phyloP scores from a whole-genome alignment of 2,113 vertebrate species.

The Hassar affinis region DNA sequence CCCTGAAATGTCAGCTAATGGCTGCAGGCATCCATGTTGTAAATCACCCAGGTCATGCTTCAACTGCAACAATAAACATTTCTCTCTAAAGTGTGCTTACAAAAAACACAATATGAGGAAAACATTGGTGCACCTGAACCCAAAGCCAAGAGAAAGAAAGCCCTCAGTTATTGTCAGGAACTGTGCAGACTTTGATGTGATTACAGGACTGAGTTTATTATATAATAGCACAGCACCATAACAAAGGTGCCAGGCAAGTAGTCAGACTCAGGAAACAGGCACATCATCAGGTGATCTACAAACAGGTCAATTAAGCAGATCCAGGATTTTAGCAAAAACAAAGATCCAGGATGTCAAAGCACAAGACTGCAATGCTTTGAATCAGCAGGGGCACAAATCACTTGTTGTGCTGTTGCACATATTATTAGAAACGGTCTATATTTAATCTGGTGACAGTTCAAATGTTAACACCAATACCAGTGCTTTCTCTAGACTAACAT shows the following conservation, averaged over 20 bases:
- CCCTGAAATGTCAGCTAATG: not conserved
- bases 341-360: not conserved
- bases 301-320: not conserved
- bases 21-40: not conserved
- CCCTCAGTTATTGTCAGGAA: not conserved
- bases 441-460: not conserved
- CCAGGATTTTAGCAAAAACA: not conserved
- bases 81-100: not conserved
- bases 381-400: too few relatives aligned
- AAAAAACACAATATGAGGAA: not conserved
- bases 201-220: not conserved
- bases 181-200: not conserved
- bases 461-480: too few relatives aligned
- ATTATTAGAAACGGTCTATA: not conserved
- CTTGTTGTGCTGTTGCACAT: not conserved
- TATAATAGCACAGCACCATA: not conserved
- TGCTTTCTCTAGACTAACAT: too few relatives aligned
- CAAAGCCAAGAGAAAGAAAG: not conserved
- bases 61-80: constrained; percentile 8
- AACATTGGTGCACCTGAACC: not conserved
- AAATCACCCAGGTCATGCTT: not conserved
- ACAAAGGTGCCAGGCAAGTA: not conserved
- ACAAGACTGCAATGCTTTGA: too few relatives aligned
- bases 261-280: not conserved
- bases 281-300: not conserved